Conservation (phyloP, 1,140 invertebrate species). For the Drosophila willistoni region DNA sequence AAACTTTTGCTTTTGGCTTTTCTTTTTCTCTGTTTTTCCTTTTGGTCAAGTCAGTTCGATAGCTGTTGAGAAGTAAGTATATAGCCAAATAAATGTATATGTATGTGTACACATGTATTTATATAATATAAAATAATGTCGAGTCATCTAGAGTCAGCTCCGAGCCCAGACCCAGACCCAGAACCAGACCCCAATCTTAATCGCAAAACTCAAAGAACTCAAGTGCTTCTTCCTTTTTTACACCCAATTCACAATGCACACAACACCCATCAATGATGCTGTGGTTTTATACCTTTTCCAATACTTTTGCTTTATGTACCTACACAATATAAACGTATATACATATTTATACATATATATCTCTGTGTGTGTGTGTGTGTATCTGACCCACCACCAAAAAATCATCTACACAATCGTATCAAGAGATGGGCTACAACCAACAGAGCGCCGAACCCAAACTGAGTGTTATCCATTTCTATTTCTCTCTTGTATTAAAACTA, state of each 20-base stretch:
- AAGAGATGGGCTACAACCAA: constrained; percentile 20
- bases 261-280: constrained; percentile 42
- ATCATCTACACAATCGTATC: constrained; percentile 29
- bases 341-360: constrained; percentile 27
- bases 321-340: constrained; percentile 20
- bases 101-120: background rate
- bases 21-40: constrained; percentile 45
- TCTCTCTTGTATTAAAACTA: constrained; percentile 67
- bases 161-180: constrained; percentile 37
- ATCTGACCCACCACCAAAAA: constrained; percentile 64
- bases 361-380: constrained; percentile 46
- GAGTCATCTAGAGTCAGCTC: constrained; percentile 56
- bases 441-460: constrained; percentile 37
- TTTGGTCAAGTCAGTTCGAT: constrained; percentile 58
- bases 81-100: constrained; percentile 9
- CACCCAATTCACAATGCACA: constrained; percentile 17
- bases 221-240: constrained; percentile 23
- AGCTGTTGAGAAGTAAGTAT: constrained; percentile 63
- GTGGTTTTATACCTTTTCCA: constrained; percentile 73
- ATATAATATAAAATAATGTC: constrained; percentile 69
- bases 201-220: constrained; percentile 27
- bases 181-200: constrained; percentile 20
- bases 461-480: constrained; percentile 68
- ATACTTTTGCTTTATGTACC: constrained; percentile 47
- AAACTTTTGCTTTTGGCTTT: constrained; percentile 34